phyloP scores from a whole-genome alignment of 2,113 vertebrate species.

The Heteronetta atricapilla region DNA sequence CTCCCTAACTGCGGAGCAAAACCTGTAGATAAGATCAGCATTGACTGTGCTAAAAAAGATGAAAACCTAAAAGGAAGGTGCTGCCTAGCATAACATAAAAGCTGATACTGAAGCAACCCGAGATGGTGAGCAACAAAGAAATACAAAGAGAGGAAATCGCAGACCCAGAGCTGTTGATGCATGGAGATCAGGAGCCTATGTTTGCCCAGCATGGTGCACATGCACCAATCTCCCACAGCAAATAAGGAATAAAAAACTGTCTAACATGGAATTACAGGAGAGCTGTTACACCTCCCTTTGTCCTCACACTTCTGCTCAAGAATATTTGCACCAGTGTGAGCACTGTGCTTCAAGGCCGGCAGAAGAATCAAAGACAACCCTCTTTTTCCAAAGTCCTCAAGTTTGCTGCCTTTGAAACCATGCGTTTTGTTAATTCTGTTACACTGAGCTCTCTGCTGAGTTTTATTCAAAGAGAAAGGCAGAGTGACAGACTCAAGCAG shows the following conservation, averaged over 20 bases:
- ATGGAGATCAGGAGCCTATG: not conserved
- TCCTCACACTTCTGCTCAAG: fast-evolving
- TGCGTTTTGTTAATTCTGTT: not conserved
- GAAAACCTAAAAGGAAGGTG: not conserved
- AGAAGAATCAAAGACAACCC: not conserved
- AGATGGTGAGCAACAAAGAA: not conserved
- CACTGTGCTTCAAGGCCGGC: not conserved
- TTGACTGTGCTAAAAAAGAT: not conserved
- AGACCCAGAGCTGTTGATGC: not conserved
- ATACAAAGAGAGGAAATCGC: not conserved
- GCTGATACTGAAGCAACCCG: not conserved
- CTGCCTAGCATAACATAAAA: not conserved
- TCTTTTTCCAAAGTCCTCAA: not conserved
- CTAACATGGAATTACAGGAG: not conserved
- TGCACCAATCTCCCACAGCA: not conserved
- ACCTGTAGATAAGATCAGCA: fast-evolving
- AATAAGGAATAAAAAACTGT: not conserved
- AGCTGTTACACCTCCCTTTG: fast-evolving
- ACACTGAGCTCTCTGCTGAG: not conserved
- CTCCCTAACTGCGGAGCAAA: not conserved
- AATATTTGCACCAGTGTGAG: fast-evolving
- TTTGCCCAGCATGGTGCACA: not conserved
- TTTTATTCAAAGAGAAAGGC: not conserved
- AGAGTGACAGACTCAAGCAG: not conserved
- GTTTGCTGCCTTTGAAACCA: not conserved